A percentile compares a stretch with the other conserved stretches of the same genome.
These are phyloP conservation scores for Phyllostomus discolor DNA, from an alignment of 2,113 vertebrate genomes.

Conservation along the genomic window DNA sequence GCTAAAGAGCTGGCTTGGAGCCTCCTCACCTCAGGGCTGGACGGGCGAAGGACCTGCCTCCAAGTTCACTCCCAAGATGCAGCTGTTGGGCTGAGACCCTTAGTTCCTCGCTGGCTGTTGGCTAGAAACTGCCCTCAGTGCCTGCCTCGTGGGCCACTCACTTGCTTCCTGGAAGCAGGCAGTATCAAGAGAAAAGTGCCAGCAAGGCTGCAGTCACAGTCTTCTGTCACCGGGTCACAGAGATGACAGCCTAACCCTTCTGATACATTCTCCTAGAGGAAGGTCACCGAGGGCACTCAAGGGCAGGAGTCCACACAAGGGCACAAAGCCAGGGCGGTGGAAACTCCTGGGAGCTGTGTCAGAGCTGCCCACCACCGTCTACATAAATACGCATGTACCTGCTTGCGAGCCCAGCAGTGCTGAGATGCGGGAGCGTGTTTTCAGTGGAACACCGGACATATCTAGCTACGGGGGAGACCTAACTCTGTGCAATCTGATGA, in stretches of 20 bases:
- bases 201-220: not conserved
- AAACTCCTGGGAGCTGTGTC: accelerated
- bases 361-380: accelerated
- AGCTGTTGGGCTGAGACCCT: not conserved
- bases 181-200: not conserved
- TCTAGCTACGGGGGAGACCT: not conserved
- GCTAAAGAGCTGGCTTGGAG: accelerated
- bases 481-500: not conserved
- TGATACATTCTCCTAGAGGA: not conserved
- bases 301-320: too few species aligned
- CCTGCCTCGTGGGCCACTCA: not conserved
- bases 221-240: not conserved
- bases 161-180: not conserved
- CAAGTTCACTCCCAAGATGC: accelerated
- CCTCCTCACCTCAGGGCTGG: accelerated
- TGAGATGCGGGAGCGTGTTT: not conserved
- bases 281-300: not conserved
- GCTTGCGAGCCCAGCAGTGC: not conserved
- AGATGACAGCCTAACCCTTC: not conserved
- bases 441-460: not conserved
- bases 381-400: accelerated
- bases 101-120: not conserved
- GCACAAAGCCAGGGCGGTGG: accelerated
- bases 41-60: not conserved
- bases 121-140: not conserved